A percentile compares a stretch with the other conserved stretches of the same genome.
These are phyloP conservation scores for Gymnocephalus cernua DNA, from an alignment of 2,113 vertebrate genomes.

Conservation along the genomic window DNA sequence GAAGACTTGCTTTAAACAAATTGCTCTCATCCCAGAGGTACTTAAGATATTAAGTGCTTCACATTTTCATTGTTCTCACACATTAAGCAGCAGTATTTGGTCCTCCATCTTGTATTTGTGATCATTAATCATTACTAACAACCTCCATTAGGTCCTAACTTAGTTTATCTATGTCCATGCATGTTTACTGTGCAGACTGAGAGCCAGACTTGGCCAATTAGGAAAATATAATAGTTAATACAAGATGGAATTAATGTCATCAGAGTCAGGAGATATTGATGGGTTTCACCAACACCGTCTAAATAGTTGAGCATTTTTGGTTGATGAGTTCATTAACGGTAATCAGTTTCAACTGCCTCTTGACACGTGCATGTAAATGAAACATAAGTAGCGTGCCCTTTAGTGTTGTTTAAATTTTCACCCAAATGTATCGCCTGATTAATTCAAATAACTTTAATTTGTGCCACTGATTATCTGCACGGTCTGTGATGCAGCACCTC, in stretches of 20 bases:
- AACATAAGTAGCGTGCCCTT: slow-evolving; percentile 66
- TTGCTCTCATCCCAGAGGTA: slow-evolving; percentile 41
- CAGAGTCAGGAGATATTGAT: slow-evolving; percentile 63
- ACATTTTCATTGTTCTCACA: slow-evolving; percentile 49
- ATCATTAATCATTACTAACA: slow-evolving; percentile 63
- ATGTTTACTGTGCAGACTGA: slow-evolving; percentile 44
- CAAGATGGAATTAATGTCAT: slow-evolving; percentile 59
- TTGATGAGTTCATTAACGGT: slow-evolving; percentile 77
- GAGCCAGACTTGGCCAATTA: slow-evolving; percentile 13
- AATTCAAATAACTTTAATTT: slow-evolving; percentile 80
- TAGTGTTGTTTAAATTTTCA: slow-evolving; percentile 65
- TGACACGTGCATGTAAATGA: slow-evolving; percentile 63
- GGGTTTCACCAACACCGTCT: slow-evolving; percentile 42
- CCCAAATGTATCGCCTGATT: slow-evolving; percentile 71
- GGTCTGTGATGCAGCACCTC: slow-evolving; percentile 76
- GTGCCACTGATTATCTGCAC: slow-evolving; percentile 72
- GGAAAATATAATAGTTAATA: slow-evolving; percentile 54
- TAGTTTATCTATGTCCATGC: slow-evolving; percentile 47
- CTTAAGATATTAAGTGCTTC: slow-evolving; percentile 54
- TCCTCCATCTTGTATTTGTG: slow-evolving; percentile 47
- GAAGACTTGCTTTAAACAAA: slow-evolving; percentile 44
- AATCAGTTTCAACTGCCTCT: slow-evolving; percentile 64
- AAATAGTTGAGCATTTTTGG: slow-evolving; percentile 60
- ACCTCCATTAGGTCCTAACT: slow-evolving; percentile 52
- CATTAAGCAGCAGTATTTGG: slow-evolving; percentile 37